Percentiles rank a stretch among this genome's conserved stretches.
phyloP scores from a whole-genome alignment of 2,797 vertebrate genomes.

The Oophaga sylvatica region DNA sequence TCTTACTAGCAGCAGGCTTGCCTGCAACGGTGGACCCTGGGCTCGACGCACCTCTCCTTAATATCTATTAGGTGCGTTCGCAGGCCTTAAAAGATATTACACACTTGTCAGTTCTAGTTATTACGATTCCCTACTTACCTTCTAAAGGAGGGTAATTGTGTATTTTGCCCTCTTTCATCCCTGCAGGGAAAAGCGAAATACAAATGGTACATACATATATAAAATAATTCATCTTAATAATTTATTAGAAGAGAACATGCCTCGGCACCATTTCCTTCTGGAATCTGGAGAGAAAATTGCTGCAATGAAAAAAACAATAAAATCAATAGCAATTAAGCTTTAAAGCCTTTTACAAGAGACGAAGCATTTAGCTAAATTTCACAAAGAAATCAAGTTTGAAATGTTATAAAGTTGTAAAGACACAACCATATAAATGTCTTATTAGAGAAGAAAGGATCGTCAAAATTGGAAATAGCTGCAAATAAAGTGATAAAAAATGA shows the following conservation, averaged over 20 bases:
- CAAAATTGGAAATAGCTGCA: slow-evolving; percentile 12
- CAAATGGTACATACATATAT: background rate
- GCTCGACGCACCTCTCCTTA: too few species aligned
- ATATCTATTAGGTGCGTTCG: too few species aligned
- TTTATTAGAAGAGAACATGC: background rate
- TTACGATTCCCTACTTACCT: too few species aligned
- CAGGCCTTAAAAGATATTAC: too few species aligned
- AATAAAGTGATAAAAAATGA: slow-evolving; percentile 20
- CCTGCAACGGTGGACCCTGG: too few species aligned
- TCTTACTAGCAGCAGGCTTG: too few species aligned
- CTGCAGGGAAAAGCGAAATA: too few species aligned
- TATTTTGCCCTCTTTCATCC: too few species aligned
- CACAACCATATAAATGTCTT: slow-evolving; percentile 11
- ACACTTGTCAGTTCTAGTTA: too few species aligned
- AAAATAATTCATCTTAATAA: background rate
- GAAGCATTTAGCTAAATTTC: slow-evolving; percentile 18
- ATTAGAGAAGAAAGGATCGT: background rate
- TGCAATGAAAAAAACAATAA: slow-evolving; percentile 18
- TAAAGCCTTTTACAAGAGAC: slow-evolving; percentile 22
- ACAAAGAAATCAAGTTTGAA: background rate
- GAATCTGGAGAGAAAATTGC: slow-evolving; percentile 6
- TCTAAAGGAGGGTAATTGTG: too few species aligned
- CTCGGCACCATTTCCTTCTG: background rate
- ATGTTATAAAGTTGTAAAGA: background rate
- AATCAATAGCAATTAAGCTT: slow-evolving; percentile 32